Evolutionary conservation across 2,888 invertebrate species (phyloP), one percentile per base, ranked within the genome.

Genomic region (Eucriotettix oculatus): DNA sequence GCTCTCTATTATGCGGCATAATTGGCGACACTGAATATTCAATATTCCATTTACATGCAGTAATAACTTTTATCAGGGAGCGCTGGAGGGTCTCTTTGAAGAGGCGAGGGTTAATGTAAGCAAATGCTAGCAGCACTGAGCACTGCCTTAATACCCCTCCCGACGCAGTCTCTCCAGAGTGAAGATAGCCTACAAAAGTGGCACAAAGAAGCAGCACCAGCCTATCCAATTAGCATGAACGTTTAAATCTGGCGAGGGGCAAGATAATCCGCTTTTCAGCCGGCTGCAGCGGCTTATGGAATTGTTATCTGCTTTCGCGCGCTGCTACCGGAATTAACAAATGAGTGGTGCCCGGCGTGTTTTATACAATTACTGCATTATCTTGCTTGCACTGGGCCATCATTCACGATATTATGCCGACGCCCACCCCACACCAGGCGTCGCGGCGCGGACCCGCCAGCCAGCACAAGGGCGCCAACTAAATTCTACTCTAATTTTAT

Each of bases 171-270:
- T 29, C 29, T 29, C 29, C 29, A 29, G 29, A 29, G 29, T 29
- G 29, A 29, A 29, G 29, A 29, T 29, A 29, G 29, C 29, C 29
- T 29, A 29, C 29, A 29, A 29, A 29, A 29, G 29, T 29, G 29
- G 29, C 29, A 29, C 29, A 29, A 29, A 29, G 29, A 29, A 29
- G 29, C 29, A 29, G 29, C 57, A 56, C 57, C 43, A 54, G 60
- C 61, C 64, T 61, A 62, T 65, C 63, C 65, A 65, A 65, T 65
- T 65, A 65, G 63, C 60, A 64, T 64, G 63, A 65, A 60, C 63
- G 63, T 61, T 64, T n/a, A n/a, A 14, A 14, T 59, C 64, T 64
- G 64, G 64, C 62, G 64, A 62, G 59, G 44, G 43, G 48, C 16
- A 42, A 52, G 60, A 59, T 64, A 63, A 64, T 64, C 64, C 64